Evolutionary conservation across 2,113 vertebrate species (phyloP).

Genomic region (Oncorhynchus kisutch): DNA sequence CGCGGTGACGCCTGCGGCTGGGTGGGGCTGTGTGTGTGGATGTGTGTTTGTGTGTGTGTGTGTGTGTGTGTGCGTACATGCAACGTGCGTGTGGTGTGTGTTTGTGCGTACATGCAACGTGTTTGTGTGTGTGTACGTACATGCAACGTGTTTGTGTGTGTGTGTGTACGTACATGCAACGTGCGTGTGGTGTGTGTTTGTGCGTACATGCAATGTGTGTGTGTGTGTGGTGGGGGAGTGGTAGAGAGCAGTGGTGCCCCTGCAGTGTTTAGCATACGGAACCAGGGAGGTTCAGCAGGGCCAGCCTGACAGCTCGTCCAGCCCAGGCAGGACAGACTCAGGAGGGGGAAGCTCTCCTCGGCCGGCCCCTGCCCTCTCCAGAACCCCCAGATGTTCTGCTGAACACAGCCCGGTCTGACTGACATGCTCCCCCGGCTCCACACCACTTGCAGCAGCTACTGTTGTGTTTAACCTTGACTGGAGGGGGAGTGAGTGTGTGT

Average conservation of each 20-base stretch:
- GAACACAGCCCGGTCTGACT: conserved; percentile 3
- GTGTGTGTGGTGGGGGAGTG: background rate
- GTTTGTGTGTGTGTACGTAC: background rate
- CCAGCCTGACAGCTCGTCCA: background rate
- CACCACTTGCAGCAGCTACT: background rate
- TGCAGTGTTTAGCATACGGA: conserved; percentile 32
- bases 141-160: no score
- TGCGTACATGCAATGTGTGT: background rate
- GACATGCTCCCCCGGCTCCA: background rate
- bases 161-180: background rate
- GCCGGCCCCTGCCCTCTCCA: conserved; percentile 1
- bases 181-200: background rate
- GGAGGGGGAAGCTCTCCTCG: background rate
- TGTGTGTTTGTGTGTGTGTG: no score
- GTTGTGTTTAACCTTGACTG: conserved; percentile 13
- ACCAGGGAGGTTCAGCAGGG: no score
- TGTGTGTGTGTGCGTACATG: no score
- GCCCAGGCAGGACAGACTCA: background rate
- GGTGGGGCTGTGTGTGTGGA: no score
- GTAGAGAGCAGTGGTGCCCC: background rate
- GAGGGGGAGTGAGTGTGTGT: background rate
- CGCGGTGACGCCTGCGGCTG: background rate
- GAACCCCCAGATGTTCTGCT: background rate
- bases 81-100: no score
- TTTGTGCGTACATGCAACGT: background rate